Evolutionary conservation across 2,888 invertebrate genomes (phyloP).

Genomic region (Leucophenga maculata): DNA sequence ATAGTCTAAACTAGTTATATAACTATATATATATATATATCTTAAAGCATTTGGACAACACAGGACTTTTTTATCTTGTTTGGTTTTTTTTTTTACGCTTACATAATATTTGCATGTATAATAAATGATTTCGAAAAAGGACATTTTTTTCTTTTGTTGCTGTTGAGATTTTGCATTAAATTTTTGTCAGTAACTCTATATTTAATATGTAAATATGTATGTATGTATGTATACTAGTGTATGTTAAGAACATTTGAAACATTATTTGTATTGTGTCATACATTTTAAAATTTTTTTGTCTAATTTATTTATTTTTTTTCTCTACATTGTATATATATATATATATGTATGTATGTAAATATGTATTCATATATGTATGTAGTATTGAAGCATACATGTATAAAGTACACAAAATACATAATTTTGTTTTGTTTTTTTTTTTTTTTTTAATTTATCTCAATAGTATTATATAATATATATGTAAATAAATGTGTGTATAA

Average conservation of each 20-base stretch:
- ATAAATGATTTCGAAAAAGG: no score
- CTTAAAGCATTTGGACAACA: conserved; percentile 60
- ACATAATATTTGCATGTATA: no score
- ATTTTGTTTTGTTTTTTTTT: conserved; percentile 22
- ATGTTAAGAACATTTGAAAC: background rate
- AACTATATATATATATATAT: conserved; percentile 23
- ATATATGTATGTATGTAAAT: no score
- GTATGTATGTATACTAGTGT: no score
- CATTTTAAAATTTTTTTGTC: conserved; percentile 44
- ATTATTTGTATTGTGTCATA: conserved; percentile 25
- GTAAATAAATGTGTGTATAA: conserved; percentile 39
- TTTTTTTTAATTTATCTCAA: no score
- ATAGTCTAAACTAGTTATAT: conserved; percentile 18
- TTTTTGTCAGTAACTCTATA: no score
- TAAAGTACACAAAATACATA: conserved; percentile 24
- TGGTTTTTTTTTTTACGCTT: background rate
- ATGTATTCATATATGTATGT: no score
- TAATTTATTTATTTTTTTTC: conserved; percentile 34
- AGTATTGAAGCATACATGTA: conserved; percentile 42
- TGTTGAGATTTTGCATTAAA: no score
- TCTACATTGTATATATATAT: no score
- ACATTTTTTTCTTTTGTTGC: background rate
- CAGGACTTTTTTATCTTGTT: conserved; percentile 37
- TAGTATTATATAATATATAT: conserved; percentile 34
- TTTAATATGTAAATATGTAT: background rate